Conservation (phyloP, 2,797 vertebrate species). For the Passerculus sandwichensis region DNA sequence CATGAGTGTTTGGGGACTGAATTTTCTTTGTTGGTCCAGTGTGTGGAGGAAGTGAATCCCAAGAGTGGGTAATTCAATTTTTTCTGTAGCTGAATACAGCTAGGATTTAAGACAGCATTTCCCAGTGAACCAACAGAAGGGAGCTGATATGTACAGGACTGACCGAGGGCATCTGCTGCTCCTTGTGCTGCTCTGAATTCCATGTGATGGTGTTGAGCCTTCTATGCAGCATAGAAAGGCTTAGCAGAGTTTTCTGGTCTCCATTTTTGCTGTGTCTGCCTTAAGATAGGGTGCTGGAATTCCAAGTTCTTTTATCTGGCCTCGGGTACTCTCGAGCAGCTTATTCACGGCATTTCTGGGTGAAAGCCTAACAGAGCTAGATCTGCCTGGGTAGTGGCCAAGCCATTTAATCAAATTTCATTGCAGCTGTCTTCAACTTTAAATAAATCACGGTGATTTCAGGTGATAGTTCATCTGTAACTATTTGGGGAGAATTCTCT, state of each 20-base stretch:
- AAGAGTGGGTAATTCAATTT: not conserved
- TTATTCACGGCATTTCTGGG: not conserved
- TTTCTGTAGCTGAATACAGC: not conserved
- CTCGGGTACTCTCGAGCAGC: not conserved
- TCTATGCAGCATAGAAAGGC: accelerated
- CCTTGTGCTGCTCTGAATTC: not conserved
- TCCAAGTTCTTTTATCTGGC: not conserved
- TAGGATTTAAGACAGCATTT: not conserved
- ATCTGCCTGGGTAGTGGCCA: not conserved
- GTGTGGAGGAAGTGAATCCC: not conserved
- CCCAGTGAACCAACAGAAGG: not conserved
- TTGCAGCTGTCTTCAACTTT: not conserved
- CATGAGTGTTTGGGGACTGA: not conserved
- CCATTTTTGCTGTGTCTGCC: not conserved
- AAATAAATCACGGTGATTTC: not conserved
- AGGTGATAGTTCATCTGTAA: not conserved
- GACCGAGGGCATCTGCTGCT: not conserved
- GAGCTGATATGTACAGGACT: not conserved
- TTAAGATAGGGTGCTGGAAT: not conserved
- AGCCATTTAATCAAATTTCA: not conserved
- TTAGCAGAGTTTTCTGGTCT: not conserved
- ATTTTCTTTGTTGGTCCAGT: not conserved
- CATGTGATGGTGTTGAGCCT: not conserved
- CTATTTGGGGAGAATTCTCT: not conserved
- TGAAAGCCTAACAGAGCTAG: not conserved